Evolutionary conservation across 2,888 invertebrate genomes (phyloP), one percentile per base, ranked within the genome.

Genomic region (Cosmopolites sordidus): DNA sequence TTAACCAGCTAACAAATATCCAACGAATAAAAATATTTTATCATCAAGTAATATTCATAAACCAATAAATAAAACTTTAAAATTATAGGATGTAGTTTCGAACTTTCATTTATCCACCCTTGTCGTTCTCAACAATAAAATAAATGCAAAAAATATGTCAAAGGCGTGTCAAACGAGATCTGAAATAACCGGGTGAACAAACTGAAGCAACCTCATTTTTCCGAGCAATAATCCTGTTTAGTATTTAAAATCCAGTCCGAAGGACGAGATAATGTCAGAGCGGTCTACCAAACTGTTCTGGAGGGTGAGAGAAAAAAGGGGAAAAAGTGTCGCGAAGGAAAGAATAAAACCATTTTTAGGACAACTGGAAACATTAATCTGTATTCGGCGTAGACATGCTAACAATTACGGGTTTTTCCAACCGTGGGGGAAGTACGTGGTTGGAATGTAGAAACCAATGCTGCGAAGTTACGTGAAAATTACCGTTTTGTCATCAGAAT

Each of bases 401-500:
- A 56, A 56, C 56, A 56, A 56, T 56, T 56, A 56, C 51, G 48
- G 51, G 51, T 52, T 56, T 56, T 56, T 56, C 48, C 56, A 48
- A 56, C 4, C 22, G 22, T 8, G 22, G 22, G 22, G 22, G 16
- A 16, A 40, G 37, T 27, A 52, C 56, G 56, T 52, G 51, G 30
- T 16, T 11, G 30, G 56, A 56, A 51, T 55, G 41, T 43, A 22
- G 48, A 54, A 17, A 15, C 14, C 29, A 6, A 16, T 15, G 27
- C 51, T 51, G 51, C 47, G 51, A 41, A 48, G 48, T 51, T 55
- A 44, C 55, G 14, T 14, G 50, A 40, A 51, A 54, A 54, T 54
- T 54, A 54, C 50, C 54, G 54, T 46, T 54, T 47, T 47, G 49
- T 37, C 41, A 17, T 33, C 43, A 43, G 49, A 54, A 54, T 54